phyloP scores from a whole-genome alignment of 2,888 invertebrate genomes.

The Aleiodes leptofemur region DNA sequence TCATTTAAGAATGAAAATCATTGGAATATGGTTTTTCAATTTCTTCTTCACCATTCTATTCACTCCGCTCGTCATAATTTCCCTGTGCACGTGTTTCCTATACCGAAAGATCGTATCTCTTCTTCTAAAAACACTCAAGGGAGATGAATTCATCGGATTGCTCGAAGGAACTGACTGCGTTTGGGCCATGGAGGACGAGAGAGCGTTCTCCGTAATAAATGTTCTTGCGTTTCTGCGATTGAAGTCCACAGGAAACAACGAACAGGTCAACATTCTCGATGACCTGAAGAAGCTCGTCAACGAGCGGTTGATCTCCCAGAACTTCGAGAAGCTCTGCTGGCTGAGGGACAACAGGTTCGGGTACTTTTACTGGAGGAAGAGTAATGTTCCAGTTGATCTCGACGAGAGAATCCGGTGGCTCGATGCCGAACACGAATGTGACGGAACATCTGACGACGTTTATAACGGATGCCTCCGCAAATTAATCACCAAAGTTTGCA shows the following conservation, averaged over 20 bases:
- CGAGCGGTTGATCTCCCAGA: slow-evolving; percentile 53
- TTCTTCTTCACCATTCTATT: slow-evolving; percentile 52
- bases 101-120: slow-evolving; percentile 58
- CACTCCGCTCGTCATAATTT: slow-evolving; percentile 51
- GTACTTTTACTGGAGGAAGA: slow-evolving; percentile 77
- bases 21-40: slow-evolving; percentile 51
- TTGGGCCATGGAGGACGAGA: slow-evolving; percentile 77
- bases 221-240: slow-evolving; percentile 76
- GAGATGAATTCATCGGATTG: slow-evolving; percentile 75
- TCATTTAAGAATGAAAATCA: slow-evolving; percentile 48
- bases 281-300: slow-evolving; percentile 56
- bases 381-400: slow-evolving; percentile 70
- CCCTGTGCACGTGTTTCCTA: slow-evolving; percentile 53
- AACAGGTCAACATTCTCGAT: slow-evolving; percentile 52
- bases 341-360: slow-evolving; percentile 75
- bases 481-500: slow-evolving; percentile 73
- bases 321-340: slow-evolving; percentile 75
- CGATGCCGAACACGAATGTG: slow-evolving; percentile 64
- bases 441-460: slow-evolving; percentile 62
- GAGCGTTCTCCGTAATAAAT: slow-evolving; percentile 76
- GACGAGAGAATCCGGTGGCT: slow-evolving; percentile 76
- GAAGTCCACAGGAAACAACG: slow-evolving; percentile 49
- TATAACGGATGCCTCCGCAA: slow-evolving; percentile 71
- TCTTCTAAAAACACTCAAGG: slow-evolving; percentile 59
- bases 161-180: slow-evolving; percentile 77